phyloP scores from a whole-genome alignment of 2,888 invertebrate genomes.

The Gymnoscelis rufifasciata region DNA sequence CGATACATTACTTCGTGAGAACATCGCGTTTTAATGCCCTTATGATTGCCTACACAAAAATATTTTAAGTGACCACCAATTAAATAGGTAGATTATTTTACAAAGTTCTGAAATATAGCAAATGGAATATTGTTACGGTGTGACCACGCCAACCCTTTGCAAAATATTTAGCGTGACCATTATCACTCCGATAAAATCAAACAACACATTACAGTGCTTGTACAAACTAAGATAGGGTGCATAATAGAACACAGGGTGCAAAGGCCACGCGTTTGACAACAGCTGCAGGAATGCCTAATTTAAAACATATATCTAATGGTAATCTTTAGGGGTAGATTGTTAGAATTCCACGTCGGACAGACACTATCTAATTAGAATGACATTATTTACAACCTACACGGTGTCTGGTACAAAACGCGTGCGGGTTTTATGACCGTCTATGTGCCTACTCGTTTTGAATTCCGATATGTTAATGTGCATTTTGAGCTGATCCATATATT shows the following conservation, averaged over 20 bases:
- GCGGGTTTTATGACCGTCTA: not conserved
- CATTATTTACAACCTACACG: constrained; percentile 1
- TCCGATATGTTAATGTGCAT: constrained; percentile 1
- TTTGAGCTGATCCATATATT: not conserved
- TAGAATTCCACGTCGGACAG: constrained; percentile 7
- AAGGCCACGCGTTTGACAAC: constrained; percentile 4
- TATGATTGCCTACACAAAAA: too few relatives aligned
- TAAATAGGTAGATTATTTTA: too few relatives aligned
- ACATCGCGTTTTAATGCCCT: too few relatives aligned
- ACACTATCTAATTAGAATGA: constrained; percentile 3
- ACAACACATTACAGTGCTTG: not conserved
- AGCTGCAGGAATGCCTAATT: constrained; percentile 16
- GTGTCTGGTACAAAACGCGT: not conserved
- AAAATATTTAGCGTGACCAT: not conserved
- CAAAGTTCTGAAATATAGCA: too few relatives aligned
- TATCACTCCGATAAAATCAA: not conserved
- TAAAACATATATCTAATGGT: constrained; percentile 5
- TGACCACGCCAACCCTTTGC: not conserved
- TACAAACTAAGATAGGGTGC: not conserved
- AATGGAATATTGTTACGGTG: constrained; percentile 4
- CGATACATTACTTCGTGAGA: too few relatives aligned
- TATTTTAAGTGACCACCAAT: too few relatives aligned
- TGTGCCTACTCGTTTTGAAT: not conserved
- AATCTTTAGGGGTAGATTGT: constrained; percentile 3
- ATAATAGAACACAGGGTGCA: not conserved